phyloP scores from a whole-genome alignment of 1,140 invertebrate species.

The Saccostrea echinata region DNA sequence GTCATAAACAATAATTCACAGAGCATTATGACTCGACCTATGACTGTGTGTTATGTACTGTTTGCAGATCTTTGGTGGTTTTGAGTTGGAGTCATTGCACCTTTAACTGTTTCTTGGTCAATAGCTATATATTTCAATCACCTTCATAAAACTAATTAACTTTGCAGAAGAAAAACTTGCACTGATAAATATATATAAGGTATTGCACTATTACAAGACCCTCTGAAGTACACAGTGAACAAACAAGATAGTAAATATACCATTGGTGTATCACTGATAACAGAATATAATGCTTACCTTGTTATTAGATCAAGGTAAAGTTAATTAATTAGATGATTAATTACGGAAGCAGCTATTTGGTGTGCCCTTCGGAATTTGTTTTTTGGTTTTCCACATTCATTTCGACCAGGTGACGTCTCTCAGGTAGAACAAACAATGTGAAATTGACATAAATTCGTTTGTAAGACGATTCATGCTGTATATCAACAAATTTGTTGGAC shows the following conservation, averaged over 20 bases:
- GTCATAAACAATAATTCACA: background rate
- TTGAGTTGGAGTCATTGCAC: background rate
- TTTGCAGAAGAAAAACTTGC: background rate
- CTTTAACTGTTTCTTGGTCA: background rate
- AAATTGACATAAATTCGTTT: background rate
- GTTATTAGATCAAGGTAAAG: background rate
- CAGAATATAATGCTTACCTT: background rate
- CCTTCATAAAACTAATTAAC: background rate
- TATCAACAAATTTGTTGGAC: background rate
- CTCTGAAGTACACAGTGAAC: background rate
- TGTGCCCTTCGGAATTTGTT: slow-evolving; percentile 14
- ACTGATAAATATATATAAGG: background rate
- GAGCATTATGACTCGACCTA: background rate
- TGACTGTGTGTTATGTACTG: no score
- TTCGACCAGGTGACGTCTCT: background rate
- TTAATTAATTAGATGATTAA: slow-evolving; percentile 37
- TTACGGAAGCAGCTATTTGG: background rate
- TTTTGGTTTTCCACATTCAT: background rate
- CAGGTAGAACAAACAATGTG: background rate
- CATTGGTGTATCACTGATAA: background rate
- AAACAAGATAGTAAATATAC: background rate
- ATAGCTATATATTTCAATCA: background rate
- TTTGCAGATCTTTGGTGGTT: background rate
- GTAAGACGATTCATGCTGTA: background rate
- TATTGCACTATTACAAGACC: background rate